Evolutionary conservation across 2,888 invertebrate genomes (phyloP).

Genomic region (Deilephila elpenor): DNA sequence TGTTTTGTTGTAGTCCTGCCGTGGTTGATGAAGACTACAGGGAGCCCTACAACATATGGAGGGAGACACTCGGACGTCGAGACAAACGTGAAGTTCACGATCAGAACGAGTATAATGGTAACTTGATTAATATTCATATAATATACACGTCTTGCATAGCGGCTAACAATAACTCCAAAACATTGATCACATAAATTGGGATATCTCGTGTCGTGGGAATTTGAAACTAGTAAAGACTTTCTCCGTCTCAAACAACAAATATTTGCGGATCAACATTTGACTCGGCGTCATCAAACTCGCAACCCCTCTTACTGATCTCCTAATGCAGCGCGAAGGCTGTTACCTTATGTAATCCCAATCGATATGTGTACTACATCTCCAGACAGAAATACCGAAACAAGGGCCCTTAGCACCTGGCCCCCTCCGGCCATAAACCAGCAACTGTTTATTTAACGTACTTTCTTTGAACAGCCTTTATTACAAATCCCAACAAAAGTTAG

Average conservation of each 20-base stretch:
- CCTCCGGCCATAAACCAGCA: background rate
- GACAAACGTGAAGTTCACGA: constrained; percentile 72
- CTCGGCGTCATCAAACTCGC: background rate
- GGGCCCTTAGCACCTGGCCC: background rate
- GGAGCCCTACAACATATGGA: constrained; percentile 80
- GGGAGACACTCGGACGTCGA: constrained; percentile 76
- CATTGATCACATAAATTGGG: too few relatives aligned
- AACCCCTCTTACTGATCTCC: background rate
- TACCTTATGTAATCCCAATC: background rate
- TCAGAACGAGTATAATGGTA: constrained; percentile 79
- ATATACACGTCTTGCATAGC: too few relatives aligned
- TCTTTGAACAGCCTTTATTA: background rate
- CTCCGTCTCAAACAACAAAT: too few relatives aligned
- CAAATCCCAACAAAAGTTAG: background rate
- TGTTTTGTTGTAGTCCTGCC: constrained; percentile 66
- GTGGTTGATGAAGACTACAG: constrained; percentile 81
- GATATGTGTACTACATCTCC: background rate
- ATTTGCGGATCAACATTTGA: too few relatives aligned
- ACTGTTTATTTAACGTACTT: background rate
- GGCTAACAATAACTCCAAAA: too few relatives aligned
- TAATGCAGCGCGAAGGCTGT: background rate
- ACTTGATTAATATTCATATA: constrained; percentile 38
- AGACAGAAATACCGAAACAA: background rate
- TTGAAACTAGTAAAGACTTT: too few relatives aligned
- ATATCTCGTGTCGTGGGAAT: too few relatives aligned